Base-by-base conservation (phyloP, 1,140 invertebrate genomes). In the Microplitis mediator region DNA sequence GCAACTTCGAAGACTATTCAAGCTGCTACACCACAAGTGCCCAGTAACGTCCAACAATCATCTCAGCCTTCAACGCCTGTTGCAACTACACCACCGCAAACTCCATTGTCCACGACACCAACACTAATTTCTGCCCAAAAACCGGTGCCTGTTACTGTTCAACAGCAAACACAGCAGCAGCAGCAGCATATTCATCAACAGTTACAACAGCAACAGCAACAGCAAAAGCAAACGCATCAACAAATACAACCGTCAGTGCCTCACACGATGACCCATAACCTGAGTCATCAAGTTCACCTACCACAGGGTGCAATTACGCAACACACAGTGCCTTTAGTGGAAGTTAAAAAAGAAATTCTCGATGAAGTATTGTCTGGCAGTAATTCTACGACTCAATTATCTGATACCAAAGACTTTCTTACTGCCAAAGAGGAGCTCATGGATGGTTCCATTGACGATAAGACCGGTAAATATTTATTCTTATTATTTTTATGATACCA, bases 371-470 rank as follows among this genome's bases (percentile, higher is more conserved):
- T 86, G 63, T 79, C 83, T 61, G 74, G 82, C 69, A 75, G 78
- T 74, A 83, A 23, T 23, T 23, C 80, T 70, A 74, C 83, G 78
- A 74, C 72, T 62, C 85, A 84, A 71, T 77, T 83, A 71, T 82
- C 83, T 67, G 84, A 86, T 87, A 84, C 85, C 84, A 87, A 87
- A 87, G 86, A 87, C 78, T 85, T 85, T 84, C 77, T 86, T 77
- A 80, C 83, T 84, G 81, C 85, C 85, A 87, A 87, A 87, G 85
- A 87, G 74, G 86, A 87, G 78, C 80, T 85, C 65, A 83, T 85
- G 16, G 85, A 87, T 73, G 78, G 80, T 14, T 73, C 79, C 54
- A 86, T 85, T 72, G 84, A 87, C 72, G 86, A 87, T 75, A 87
- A 87, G 85, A 86, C 79, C 79, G 85, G 84, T 86, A 69, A 73